Evolutionary conservation across 2,113 vertebrate genomes (phyloP).

Genomic region (Sardina pilchardus): DNA sequence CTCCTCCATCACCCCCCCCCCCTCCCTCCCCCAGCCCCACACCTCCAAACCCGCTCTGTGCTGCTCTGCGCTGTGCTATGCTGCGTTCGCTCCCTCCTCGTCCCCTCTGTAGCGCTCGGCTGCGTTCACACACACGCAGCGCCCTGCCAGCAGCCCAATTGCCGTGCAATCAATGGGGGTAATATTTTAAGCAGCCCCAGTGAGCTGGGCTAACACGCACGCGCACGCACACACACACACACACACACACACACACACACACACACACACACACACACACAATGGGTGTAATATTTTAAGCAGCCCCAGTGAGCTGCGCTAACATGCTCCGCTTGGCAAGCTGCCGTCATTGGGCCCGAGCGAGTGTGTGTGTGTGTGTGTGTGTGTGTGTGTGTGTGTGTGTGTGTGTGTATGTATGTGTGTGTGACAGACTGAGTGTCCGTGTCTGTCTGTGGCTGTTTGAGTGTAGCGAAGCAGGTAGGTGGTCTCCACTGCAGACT

Average conservation of each 20-base stretch:
- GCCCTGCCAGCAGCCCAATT: constrained; percentile 51
- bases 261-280: too few species aligned
- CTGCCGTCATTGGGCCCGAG: not conserved
- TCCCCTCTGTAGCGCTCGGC: not conserved
- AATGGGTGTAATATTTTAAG: constrained; percentile 64
- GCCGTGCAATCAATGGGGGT: constrained; percentile 66
- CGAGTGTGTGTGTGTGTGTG: not conserved
- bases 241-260: too few species aligned
- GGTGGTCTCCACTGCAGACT: too few species aligned
- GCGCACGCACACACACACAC: too few species aligned
- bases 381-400: not conserved
- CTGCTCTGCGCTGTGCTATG: not conserved
- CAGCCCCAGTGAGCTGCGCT: constrained; percentile 55
- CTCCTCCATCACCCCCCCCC: constrained; percentile 57
- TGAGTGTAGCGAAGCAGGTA: not conserved
- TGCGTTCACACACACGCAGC: constrained; percentile 15
- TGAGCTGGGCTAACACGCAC: constrained; percentile 55
- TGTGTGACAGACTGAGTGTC: not conserved
- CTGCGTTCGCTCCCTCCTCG: not conserved
- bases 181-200: constrained; percentile 59
- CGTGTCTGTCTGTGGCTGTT: not conserved
- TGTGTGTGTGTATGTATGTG: not conserved
- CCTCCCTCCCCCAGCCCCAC: not conserved
- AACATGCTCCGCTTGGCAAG: constrained; percentile 50
- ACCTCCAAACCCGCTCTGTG: not conserved